Evolutionary conservation across 1,140 invertebrate species (phyloP).

Genomic region (Limonius californicus): DNA sequence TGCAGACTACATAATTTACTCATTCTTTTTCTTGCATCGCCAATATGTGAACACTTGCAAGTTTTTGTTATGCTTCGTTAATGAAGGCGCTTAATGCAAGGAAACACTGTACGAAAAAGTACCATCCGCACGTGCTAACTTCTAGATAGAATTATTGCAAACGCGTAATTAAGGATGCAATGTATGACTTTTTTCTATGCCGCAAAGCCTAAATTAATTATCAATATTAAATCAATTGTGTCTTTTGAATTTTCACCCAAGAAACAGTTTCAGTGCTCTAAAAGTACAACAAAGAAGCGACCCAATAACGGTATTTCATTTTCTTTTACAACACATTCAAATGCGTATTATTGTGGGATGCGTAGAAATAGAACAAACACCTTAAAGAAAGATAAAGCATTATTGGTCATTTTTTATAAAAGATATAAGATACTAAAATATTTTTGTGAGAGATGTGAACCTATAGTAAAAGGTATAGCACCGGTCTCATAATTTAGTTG

Average conservation of each 20-base stretch:
- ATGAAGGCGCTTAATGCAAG: background rate
- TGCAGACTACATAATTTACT: background rate
- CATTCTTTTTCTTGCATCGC: background rate
- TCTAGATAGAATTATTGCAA: background rate
- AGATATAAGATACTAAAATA: slow-evolving; percentile 14
- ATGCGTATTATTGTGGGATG: background rate
- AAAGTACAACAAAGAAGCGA: too few relatives aligned
- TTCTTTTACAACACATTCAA: background rate
- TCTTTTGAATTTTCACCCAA: too few relatives aligned
- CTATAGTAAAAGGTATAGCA: slow-evolving; percentile 9
- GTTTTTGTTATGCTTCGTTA: background rate
- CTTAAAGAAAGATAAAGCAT: slow-evolving; percentile 1
- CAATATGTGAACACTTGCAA: background rate
- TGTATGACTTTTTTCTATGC: too few relatives aligned
- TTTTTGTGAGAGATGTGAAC: slow-evolving; percentile 10
- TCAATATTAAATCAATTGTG: too few relatives aligned
- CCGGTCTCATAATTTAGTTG: slow-evolving; percentile 14
- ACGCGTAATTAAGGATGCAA: too few relatives aligned
- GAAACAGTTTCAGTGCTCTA: too few relatives aligned
- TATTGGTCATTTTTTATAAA: slow-evolving; percentile 1
- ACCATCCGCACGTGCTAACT: background rate
- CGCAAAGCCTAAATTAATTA: too few relatives aligned
- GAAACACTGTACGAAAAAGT: background rate
- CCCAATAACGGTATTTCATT: too few relatives aligned
- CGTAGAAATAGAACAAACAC: background rate